Conservation (phyloP, 2,113 vertebrate species). For the Rhynchopsitta pachyrhyncha region DNA sequence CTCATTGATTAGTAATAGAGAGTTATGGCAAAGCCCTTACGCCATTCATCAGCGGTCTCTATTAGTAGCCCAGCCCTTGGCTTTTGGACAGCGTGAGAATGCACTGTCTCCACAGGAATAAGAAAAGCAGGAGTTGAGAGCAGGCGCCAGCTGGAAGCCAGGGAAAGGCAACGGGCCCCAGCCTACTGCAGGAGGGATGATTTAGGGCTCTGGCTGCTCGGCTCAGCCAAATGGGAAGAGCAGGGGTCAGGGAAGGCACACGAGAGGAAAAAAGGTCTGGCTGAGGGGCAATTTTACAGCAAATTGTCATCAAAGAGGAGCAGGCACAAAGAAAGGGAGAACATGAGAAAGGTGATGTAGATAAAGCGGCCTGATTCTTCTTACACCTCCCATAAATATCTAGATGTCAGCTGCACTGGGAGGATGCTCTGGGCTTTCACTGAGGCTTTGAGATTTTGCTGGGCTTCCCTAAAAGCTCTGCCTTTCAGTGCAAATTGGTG, state of each 20-base stretch:
- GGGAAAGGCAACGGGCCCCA: background rate
- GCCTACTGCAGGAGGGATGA: background rate
- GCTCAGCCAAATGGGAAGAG: background rate
- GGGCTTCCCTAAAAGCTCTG: background rate
- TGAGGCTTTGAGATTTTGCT: background rate
- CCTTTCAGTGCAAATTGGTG: background rate
- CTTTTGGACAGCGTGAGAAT: background rate
- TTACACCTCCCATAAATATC: background rate
- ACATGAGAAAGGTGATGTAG: background rate
- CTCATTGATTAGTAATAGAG: conserved; percentile 11
- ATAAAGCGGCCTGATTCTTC: background rate
- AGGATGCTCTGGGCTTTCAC: background rate
- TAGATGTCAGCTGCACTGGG: background rate
- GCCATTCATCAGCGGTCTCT: background rate
- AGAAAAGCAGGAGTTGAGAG: background rate
- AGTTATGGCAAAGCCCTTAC: background rate
- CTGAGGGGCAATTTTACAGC: background rate
- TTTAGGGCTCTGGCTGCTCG: background rate
- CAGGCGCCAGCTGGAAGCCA: background rate
- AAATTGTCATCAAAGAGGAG: background rate
- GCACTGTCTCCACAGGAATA: background rate
- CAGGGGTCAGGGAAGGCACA: background rate
- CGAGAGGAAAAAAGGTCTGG: background rate
- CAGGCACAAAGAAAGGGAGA: background rate
- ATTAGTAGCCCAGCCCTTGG: background rate